Evolutionary conservation across 2,113 vertebrate species (phyloP).

Genomic region (Lampris megalopsis): DNA sequence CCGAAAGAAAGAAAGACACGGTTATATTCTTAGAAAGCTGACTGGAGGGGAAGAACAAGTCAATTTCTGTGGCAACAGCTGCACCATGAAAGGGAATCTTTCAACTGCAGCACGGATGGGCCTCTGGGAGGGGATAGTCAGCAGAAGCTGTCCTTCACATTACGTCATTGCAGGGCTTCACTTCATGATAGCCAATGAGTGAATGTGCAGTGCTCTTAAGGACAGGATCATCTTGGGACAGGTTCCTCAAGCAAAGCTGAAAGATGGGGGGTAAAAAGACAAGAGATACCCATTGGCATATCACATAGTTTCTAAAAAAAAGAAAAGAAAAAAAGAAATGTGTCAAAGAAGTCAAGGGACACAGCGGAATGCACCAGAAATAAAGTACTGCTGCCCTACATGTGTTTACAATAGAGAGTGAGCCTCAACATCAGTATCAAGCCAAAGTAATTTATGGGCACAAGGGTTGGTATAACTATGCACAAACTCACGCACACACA

Average conservation of each 20-base stretch:
- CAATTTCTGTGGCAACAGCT: conserved; percentile 40
- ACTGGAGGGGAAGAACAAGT: conserved; percentile 12
- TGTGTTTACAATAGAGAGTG: too few relatives aligned
- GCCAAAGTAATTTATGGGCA: too few relatives aligned
- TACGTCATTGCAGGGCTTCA: conserved; percentile 6
- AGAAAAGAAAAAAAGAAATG: too few relatives aligned
- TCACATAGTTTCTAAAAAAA: neutral
- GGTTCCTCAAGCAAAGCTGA: conserved; percentile 83
- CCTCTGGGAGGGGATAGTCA: conserved; percentile 39
- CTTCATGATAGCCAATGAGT: neutral
- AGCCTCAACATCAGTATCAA: too few relatives aligned
- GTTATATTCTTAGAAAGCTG: conserved; percentile 15
- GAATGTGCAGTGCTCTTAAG: conserved; percentile 8
- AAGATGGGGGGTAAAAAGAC: conserved; percentile 30
- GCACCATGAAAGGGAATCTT: conserved; percentile 49
- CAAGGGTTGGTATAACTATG: too few relatives aligned
- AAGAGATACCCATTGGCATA: conserved; percentile 3
- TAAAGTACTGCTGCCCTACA: too few relatives aligned
- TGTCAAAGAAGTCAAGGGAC: too few relatives aligned
- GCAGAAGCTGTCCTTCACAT: conserved; percentile 44
- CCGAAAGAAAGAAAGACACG: conserved; percentile 21
- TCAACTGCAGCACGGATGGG: conserved; percentile 17
- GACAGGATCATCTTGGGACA: conserved; percentile 69
- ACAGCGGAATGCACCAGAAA: too few relatives aligned
- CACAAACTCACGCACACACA: too few relatives aligned